These are phyloP conservation scores for Aphaenogaster rudis DNA, from an alignment of 1,140 invertebrate species.

Conservation along the genomic window DNA sequence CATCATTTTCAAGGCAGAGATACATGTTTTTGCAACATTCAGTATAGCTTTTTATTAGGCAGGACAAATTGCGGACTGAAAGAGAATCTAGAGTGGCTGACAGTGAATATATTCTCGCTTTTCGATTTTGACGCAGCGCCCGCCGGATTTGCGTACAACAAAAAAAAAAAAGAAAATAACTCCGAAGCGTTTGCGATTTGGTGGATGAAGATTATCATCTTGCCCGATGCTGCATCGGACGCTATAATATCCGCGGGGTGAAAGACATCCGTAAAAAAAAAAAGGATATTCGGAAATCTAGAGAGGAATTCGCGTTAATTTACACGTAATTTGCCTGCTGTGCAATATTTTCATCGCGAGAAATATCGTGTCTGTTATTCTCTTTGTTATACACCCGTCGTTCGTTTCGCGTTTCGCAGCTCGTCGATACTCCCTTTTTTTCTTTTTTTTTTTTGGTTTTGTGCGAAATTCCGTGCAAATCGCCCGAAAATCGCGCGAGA, in stretches of 20 bases:
- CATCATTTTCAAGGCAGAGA: background rate
- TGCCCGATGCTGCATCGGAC: background rate
- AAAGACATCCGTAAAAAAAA: background rate
- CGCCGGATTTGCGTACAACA: background rate
- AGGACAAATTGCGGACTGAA: background rate
- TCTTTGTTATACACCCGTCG: background rate
- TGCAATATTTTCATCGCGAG: conserved; percentile 18
- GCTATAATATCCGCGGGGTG: background rate
- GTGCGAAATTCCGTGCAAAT: conserved; percentile 19
- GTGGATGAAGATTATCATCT: background rate
- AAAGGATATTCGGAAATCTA: background rate
- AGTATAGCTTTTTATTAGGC: background rate
- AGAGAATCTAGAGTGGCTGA: background rate
- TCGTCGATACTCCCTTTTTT: background rate
- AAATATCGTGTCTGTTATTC: conserved; percentile 36
- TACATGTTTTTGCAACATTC: background rate
- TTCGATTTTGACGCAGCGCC: conserved; percentile 1
- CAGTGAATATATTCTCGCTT: conserved; percentile 2
- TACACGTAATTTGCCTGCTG: conserved; percentile 9
- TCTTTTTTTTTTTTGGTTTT: background rate
- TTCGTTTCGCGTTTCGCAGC: background rate
- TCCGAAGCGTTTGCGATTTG: background rate
- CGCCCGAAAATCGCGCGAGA: conserved; percentile 4
- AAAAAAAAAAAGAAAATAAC: background rate
- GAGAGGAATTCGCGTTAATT: background rate